Base-by-base conservation (phyloP, 2,113 vertebrate genomes). In the Grantiella picta region DNA sequence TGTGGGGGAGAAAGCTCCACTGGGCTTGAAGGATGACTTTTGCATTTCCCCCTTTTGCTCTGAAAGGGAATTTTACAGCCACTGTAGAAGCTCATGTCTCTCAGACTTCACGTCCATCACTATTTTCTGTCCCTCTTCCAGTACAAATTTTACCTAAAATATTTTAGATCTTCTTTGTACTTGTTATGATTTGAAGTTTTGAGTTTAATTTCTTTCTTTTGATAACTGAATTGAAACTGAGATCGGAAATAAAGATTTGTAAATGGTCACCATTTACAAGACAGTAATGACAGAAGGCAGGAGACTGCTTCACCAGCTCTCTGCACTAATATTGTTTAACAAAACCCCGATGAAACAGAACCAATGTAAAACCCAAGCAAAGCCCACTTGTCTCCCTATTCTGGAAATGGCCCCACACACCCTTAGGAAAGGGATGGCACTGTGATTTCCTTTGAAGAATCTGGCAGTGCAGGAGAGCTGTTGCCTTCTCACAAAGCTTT, bases 401-500 rank as follows among this genome's bases (percentile, higher is more conserved):
- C 66, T 77, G 38, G 42, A 72, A 88, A 23, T 10, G 38, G 9
- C 28, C 28, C 61, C 60, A 89, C 69, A 77, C 29, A 53, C 52
- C 66, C 86, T 92, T 95, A 94, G 82, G 91, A 95, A 92, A 66
- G 60, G 44, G 27, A 49, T 35, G 70, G 47, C 53, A 83, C 45
- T 45, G 49, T 64, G 82, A 64, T 93, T 86, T 86, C 80, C 61
- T 84, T 91, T 89, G 65, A 86, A 73, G 86, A 86, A 82, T 70
- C 44, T 68, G 59, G 82, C 64, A 92, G 83, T 38, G 56, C 83
- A 93, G 81, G 52, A 82, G 50, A 94, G 57, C 56, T 91, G 80
- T 33, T 49, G 63, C 78, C 8, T 87, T 72, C 79, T 88, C 66
- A 64, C 85, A 71, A 57, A 86, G 19, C 23, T 70, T 75, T 83